phyloP scores from a whole-genome alignment of 2,888 invertebrate species.

The Cephus pulcher region DNA sequence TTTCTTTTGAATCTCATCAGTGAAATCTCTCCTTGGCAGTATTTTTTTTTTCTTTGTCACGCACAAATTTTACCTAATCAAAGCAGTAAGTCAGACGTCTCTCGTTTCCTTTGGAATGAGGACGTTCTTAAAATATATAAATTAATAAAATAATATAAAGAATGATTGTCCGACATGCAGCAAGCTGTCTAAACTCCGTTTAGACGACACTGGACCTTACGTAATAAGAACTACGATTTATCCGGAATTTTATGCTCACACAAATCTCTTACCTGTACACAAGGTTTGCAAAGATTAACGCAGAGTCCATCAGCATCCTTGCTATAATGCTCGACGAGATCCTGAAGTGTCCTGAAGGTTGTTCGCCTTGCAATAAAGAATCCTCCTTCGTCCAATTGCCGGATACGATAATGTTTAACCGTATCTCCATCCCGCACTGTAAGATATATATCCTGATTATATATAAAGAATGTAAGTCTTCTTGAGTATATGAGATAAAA shows the following conservation, averaged over 20 bases:
- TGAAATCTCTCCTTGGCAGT: constrained; percentile 22
- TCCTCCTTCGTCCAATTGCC: constrained; percentile 98
- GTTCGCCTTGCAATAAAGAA: constrained; percentile 99
- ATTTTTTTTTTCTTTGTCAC: background rate
- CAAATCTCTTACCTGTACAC: constrained; percentile 80
- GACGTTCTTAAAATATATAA: constrained; percentile 27
- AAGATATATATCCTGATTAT: constrained; percentile 45
- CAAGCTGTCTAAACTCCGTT: constrained; percentile 61
- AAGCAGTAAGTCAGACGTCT: constrained; percentile 32
- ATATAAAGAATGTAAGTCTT: background rate
- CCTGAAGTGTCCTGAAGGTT: constrained; percentile 96
- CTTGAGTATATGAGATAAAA: background rate
- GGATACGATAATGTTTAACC: constrained; percentile 98
- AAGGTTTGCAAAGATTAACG: constrained; percentile 95
- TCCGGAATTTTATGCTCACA: background rate
- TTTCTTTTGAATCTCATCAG: background rate
- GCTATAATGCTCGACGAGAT: constrained; percentile 97
- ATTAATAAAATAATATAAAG: background rate
- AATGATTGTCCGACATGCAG: constrained; percentile 49
- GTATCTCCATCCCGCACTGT: constrained; percentile 98
- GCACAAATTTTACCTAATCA: constrained; percentile 25
- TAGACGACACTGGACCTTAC: constrained; percentile 38
- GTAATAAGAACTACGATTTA: background rate
- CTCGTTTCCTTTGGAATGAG: constrained; percentile 23
- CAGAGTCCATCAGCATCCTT: constrained; percentile 98